Base-by-base conservation (phyloP, 1,140 invertebrate species). In the Gonatopus flavifemur region DNA sequence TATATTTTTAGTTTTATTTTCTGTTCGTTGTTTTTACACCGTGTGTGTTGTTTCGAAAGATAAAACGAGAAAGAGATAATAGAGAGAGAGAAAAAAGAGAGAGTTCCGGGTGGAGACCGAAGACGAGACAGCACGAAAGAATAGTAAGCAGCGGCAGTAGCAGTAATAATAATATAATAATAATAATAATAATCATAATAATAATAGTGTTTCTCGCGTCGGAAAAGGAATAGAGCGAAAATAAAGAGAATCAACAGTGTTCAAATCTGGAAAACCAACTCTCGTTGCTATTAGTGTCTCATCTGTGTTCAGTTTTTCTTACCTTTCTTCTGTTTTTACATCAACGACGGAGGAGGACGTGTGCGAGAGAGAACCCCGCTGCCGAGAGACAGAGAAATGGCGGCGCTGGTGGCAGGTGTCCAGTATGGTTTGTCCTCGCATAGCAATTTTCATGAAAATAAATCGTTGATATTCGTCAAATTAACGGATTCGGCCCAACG, bases 401-500 rank as follows among this genome's bases (percentile, higher is more conserved):
- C 91, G 87, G 86, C 89, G 84, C 88, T 94, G 83, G 87, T 88
- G 83, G 88, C 92, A 87, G 91, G 91, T 85, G 86, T 88, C 83
- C 88, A 93, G 84, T 95, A 94, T 90, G 90, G 90, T 82, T 89
- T 94, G 84, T 91, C 90, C 82, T 92, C 92, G 76, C 88, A 90
- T 78, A 85, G 83, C 81, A 85, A 84, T 84, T 87, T 86, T 82
- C 84, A 87, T 82, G 87, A 88, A 81, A 87, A 87, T 81, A 94
- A 93, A 83, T 87, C 90, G 71, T 84, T 94, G 74, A 86, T 95
- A 78, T 93, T 93, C 82, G 90, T 95, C 72, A 96, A 94, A 86
- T 83, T 95, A 70, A 96, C 93, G 66, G 93, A 96, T 85, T 94
- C 93, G 52, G 90, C 92, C 59, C 82, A 88, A 64, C 89, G 88